Evolutionary conservation across 1,140 invertebrate genomes (phyloP), one percentile per base, ranked within the genome.

Genomic region (Drosophila repleta): DNA sequence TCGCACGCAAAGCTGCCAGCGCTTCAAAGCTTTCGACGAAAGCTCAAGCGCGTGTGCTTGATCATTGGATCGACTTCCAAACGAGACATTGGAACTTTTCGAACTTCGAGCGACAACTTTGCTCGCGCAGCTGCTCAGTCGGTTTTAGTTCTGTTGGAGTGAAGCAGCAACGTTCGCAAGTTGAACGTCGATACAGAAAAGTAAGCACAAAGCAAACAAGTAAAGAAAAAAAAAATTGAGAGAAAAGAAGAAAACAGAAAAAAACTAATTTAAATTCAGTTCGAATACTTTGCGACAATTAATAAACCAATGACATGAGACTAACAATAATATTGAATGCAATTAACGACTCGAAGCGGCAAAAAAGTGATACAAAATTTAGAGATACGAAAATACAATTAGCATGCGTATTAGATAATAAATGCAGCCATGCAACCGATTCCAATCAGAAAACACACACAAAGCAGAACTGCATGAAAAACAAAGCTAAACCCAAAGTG

Each of bases 101-200:
- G 81, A 78, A 81, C 74, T 81, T 76, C 75, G 80, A 79, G 65
- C 75, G 58, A 55, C 62, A 69, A 75, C 43, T 77, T 82, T 67
- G 52, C 64, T 63, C 18, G 35, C 73, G 29, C 60, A 61, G 68
- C 67, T 65, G 79, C 79, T 83, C 78, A 85, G 69, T 85, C 82
- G 82, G 81, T 87, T 81, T 87, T 75, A 60, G 77, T 79, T 85
- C 79, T 76, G 79, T 85, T 83, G 74, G 81, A 85, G 74, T 77
- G 48, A 65, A 84, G 74, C 74, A 87, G 81, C 81, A 84, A 74
- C 82, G 81, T 87, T 85, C 81, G 77, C 81, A 76, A 84, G 80
- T 58, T 74, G 74, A 85, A 84, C 73, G 81, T 55, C 76, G 62
- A 85, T 69, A 80, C 74, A 84, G 73, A 85, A 71, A 84, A 79